Evolutionary conservation across 2,113 vertebrate species (phyloP).

Genomic region (Amazona guildingii): DNA sequence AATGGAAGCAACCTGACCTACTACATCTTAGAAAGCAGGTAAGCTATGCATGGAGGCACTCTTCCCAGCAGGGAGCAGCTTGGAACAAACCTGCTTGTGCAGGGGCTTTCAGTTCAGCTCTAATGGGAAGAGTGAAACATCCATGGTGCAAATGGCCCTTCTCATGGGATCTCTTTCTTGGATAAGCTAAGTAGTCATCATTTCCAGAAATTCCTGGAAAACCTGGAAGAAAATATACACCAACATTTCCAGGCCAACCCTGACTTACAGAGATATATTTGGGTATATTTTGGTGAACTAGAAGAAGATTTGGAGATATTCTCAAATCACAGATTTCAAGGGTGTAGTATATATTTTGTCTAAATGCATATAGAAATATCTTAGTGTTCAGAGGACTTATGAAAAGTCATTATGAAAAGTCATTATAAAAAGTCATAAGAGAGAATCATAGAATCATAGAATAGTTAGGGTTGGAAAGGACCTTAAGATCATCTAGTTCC

Average conservation of each 20-base stretch:
- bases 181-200: not conserved
- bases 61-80: not conserved
- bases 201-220: not conserved
- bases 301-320: not conserved
- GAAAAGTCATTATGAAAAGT: not conserved
- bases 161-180: not conserved
- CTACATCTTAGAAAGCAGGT: conserved; percentile 76
- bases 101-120: not conserved
- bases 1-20: conserved; percentile 72
- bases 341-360: not conserved
- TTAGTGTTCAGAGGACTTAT: not conserved
- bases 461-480: too few species aligned
- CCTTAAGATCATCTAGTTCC: too few species aligned
- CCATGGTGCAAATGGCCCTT: not conserved
- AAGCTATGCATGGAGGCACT: not conserved
- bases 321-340: not conserved
- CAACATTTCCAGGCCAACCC: not conserved
- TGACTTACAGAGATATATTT: not conserved
- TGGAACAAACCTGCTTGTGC: not conserved
- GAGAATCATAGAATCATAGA: too few species aligned
- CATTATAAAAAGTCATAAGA: not conserved
- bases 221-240: not conserved
- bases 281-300: not conserved
- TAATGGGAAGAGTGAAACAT: not conserved
- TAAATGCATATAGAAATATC: not conserved